A percentile compares a stretch with the other conserved stretches of the same genome.
These are phyloP conservation scores for Sitodiplosis mosellana DNA, from an alignment of 1,140 invertebrate species.

Conservation along the genomic window DNA sequence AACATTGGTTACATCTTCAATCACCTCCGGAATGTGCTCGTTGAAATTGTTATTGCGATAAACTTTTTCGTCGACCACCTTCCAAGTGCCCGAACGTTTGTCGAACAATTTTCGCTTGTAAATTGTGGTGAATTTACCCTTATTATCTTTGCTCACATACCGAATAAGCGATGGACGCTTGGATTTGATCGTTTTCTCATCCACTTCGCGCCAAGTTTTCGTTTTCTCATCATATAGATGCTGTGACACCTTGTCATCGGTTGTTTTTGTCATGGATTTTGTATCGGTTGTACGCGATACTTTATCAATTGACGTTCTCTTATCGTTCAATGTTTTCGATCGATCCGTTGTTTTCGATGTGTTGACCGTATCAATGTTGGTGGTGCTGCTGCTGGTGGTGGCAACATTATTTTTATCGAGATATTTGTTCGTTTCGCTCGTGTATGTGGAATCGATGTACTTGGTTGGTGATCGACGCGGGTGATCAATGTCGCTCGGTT, in stretches of 20 bases:
- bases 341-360: too few species aligned
- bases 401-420: too few species aligned
- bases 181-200: slow-evolving; percentile 11
- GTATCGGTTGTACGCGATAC: too few species aligned
- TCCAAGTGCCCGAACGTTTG: slow-evolving; percentile 21
- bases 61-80: slow-evolving; percentile 21
- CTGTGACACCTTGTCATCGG: not conserved
- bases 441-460: too few species aligned
- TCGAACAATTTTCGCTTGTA: slow-evolving; percentile 25
- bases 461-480: too few species aligned
- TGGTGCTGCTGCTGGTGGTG: too few species aligned
- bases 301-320: too few species aligned
- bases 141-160: slow-evolving; percentile 20
- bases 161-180: slow-evolving; percentile 17
- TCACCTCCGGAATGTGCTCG: slow-evolving; percentile 18
- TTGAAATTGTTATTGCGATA: slow-evolving; percentile 18
- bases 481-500: too few species aligned
- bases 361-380: too few species aligned
- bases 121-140: slow-evolving; percentile 19
- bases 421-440: too few species aligned
- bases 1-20: slow-evolving; percentile 25
- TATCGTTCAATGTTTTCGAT: too few species aligned
- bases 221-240: slow-evolving; percentile 22
- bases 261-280: too few species aligned
- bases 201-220: slow-evolving; percentile 21